Conservation (phyloP, 2,797 vertebrate genomes). For the Ptychobarbus kaznakovi region DNA sequence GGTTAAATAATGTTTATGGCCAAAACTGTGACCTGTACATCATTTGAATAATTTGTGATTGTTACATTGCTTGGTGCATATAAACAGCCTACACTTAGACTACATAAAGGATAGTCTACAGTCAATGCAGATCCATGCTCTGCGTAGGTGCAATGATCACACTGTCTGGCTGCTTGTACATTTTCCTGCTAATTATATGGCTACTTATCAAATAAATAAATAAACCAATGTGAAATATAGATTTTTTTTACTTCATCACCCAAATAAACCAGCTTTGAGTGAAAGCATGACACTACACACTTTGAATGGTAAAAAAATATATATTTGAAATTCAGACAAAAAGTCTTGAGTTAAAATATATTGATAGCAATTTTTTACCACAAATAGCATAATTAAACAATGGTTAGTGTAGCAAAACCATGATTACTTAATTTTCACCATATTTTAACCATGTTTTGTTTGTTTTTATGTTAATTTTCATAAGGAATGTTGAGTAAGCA, state of each 20-base stretch:
- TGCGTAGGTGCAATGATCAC: background rate
- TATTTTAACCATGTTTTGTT: background rate
- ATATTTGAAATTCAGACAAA: background rate
- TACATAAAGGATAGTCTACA: background rate
- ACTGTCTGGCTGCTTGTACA: background rate
- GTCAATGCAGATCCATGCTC: background rate
- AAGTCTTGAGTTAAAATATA: background rate
- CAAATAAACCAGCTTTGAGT: too few species aligned
- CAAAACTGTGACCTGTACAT: background rate
- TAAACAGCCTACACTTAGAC: background rate
- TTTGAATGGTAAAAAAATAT: background rate
- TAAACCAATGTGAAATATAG: too few species aligned
- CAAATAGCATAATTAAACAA: background rate
- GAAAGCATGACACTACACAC: too few species aligned
- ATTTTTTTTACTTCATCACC: too few species aligned
- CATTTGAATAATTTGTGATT: background rate
- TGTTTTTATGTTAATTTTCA: background rate
- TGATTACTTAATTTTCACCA: background rate
- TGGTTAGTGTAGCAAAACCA: background rate
- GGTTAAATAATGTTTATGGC: background rate
- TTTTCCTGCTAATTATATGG: background rate
- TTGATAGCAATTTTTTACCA: background rate
- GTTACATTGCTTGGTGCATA: background rate
- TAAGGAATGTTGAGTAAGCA: background rate
- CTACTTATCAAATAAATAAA: constrained; percentile 7